Percentiles rank a stretch among this genome's conserved stretches.
phyloP scores from a whole-genome alignment of 2,797 vertebrate genomes.

The Catamblyrhynchus diadema region DNA sequence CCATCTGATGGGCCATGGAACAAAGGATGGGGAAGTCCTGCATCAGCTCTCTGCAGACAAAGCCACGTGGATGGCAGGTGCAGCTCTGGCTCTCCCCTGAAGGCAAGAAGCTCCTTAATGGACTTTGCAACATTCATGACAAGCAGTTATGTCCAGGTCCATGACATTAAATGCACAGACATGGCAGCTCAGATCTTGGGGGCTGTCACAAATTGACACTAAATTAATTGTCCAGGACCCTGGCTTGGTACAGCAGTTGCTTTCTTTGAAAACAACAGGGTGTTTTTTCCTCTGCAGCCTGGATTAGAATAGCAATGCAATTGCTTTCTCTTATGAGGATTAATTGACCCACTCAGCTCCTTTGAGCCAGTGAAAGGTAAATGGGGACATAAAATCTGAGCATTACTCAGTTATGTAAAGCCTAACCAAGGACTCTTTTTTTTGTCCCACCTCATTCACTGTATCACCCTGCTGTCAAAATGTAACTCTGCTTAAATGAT shows the following conservation, averaged over 20 bases:
- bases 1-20: background rate
- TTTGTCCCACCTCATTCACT: background rate
- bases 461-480: background rate
- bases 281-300: constrained; percentile 19
- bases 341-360: constrained; percentile 47
- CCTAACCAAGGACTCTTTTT: background rate
- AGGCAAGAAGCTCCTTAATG: constrained; percentile 33
- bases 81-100: background rate
- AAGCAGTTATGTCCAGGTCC: constrained; percentile 39
- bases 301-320: constrained; percentile 22
- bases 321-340: constrained; percentile 36
- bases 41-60: background rate
- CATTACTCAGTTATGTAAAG: constrained; percentile 1
- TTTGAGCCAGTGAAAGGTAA: background rate
- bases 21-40: background rate
- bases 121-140: constrained; percentile 10
- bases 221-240: constrained; percentile 35
- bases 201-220: constrained; percentile 33
- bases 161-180: constrained; percentile 24
- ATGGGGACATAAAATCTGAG: background rate
- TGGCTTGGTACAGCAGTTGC: background rate
- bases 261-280: background rate
- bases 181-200: constrained; percentile 31
- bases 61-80: background rate
- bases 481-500: background rate